Conservation (phyloP, 35 echinoderm and acorn worm genomes). For the Lytechinus variegatus region DNA sequence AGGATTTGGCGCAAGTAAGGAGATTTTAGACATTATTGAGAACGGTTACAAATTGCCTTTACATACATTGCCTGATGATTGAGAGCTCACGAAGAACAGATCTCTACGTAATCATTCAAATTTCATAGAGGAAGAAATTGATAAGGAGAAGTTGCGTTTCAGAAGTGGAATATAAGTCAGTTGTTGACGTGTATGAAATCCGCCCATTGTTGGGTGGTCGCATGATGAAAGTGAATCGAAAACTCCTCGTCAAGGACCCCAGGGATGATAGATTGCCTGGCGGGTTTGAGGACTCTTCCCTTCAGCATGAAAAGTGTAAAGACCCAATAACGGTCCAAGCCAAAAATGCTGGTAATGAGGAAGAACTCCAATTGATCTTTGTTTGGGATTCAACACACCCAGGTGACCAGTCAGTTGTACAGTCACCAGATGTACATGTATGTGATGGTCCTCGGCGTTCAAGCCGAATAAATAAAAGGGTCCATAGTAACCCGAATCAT, state of each 20-base stretch:
- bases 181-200: neutral
- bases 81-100: too few relatives aligned
- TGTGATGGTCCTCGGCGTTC: neutral
- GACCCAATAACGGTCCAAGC: neutral
- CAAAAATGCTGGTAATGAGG: neutral
- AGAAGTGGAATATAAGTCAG: too few relatives aligned
- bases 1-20: too few relatives aligned
- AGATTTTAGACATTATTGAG: too few relatives aligned
- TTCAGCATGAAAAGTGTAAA: neutral
- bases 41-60: too few relatives aligned
- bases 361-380: neutral
- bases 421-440: neutral
- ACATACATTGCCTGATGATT: too few relatives aligned
- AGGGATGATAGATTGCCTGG: neutral
- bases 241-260: neutral
- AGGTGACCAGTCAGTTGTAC: neutral
- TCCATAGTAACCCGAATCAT: neutral
- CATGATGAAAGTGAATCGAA: neutral
- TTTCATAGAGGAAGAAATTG: too few relatives aligned
- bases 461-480: neutral
- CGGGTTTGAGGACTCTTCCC: neutral
- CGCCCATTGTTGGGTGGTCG: neutral
- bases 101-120: too few relatives aligned
- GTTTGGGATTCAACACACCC: neutral
- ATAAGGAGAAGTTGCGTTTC: too few relatives aligned